These are phyloP conservation scores for Pseudorhombus dupliciocellatus DNA, from an alignment of 2,113 vertebrate species.

Conservation along the genomic window DNA sequence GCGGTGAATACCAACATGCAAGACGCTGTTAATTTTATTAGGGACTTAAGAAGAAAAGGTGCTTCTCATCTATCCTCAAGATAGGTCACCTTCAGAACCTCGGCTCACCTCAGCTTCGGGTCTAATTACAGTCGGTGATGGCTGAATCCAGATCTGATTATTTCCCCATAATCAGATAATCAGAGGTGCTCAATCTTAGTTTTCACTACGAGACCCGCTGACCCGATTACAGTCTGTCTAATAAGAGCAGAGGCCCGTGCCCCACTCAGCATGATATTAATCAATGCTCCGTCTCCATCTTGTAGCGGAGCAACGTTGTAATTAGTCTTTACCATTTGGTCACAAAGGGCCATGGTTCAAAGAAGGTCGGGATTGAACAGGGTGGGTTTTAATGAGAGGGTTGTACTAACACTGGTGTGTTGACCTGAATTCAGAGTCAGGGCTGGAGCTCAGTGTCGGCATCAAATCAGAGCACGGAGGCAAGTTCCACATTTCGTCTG, in stretches of 20 bases:
- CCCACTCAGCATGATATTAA: conserved; percentile 44
- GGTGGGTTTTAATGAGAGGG: conserved; percentile 21
- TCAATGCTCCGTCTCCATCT: conserved; percentile 41
- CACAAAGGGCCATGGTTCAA: conserved; percentile 23
- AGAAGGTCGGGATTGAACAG: conserved; percentile 22
- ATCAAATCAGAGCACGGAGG: not conserved
- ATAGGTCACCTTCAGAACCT: conserved; percentile 55
- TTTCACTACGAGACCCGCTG: conserved; percentile 36
- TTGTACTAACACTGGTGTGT: not conserved
- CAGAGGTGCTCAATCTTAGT: conserved; percentile 51
- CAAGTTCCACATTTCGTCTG: not conserved
- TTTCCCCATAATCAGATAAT: conserved; percentile 63
- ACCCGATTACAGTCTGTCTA: conserved; percentile 59
- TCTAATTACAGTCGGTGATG: conserved; percentile 51
- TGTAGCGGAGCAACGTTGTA: conserved; percentile 22
- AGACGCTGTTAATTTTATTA: conserved; percentile 44
- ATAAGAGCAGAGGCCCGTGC: conserved; percentile 47
- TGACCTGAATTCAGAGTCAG: not conserved
- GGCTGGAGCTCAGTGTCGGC: not conserved
- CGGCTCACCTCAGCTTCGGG: conserved; percentile 46
- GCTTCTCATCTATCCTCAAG: conserved; percentile 56
- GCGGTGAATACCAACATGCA: conserved; percentile 37
- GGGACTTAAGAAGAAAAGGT: conserved; percentile 40
- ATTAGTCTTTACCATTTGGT: conserved; percentile 39
- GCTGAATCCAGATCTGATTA: conserved; percentile 56